A percentile compares a stretch with the other conserved stretches of the same genome.
These are phyloP conservation scores for Hyposmocoma kahamanoa DNA, from an alignment of 1,140 invertebrate species.

Conservation along the genomic window DNA sequence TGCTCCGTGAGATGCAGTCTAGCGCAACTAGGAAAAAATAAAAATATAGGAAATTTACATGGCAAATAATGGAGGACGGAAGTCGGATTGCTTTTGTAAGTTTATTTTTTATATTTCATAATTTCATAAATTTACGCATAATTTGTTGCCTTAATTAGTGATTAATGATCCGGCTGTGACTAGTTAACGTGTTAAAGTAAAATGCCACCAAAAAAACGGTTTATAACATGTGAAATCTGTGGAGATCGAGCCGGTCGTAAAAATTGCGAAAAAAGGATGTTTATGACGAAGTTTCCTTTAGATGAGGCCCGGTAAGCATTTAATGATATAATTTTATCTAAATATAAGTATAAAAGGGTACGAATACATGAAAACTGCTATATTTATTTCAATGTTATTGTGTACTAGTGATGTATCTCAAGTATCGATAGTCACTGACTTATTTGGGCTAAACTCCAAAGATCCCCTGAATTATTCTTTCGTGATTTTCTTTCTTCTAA, in stretches of 20 bases:
- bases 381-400: neutral
- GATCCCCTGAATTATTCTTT: neutral
- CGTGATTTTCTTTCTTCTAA: neutral
- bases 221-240: constrained; percentile 3
- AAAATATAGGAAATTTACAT: neutral
- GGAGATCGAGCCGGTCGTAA: neutral
- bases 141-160: neutral
- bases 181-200: neutral
- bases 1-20: neutral
- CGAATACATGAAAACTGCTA: neutral
- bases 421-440: neutral
- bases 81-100: neutral
- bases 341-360: neutral
- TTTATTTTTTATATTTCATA: neutral
- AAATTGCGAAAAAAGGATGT: neutral
- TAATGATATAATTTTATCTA: neutral
- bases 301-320: constrained; percentile 5
- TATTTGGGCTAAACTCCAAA: neutral
- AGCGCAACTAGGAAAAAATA: neutral
- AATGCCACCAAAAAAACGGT: constrained; percentile 5
- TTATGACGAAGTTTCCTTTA: constrained; percentile 8
- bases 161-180: neutral
- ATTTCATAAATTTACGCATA: neutral
- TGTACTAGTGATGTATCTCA: constrained; percentile 1
- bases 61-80: neutral